Conservation (phyloP, 2,888 invertebrate species). For the Eupithecia pulchellata region DNA sequence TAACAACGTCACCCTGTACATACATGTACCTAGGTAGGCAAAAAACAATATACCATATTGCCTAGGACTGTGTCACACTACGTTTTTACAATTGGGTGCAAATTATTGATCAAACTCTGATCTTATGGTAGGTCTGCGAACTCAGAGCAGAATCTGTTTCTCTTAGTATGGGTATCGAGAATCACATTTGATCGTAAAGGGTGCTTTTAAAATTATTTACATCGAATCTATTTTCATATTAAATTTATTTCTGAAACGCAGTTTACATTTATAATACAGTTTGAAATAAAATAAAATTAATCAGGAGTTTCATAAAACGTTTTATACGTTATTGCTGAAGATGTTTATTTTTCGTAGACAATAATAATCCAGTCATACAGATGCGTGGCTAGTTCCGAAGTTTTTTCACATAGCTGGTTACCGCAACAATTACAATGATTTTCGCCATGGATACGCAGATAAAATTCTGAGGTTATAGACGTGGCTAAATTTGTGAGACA, state of each 20-base stretch:
- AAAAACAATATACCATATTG: constrained; percentile 25
- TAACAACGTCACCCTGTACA: constrained; percentile 51
- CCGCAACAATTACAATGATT: constrained; percentile 41
- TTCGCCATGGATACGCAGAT: constrained; percentile 44
- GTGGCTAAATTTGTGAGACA: constrained; percentile 23
- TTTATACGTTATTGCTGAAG: not conserved
- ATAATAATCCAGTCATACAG: not conserved
- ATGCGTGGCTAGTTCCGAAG: not conserved
- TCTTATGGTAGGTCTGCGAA: constrained; percentile 11
- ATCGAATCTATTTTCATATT: not conserved
- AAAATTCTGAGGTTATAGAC: constrained; percentile 37
- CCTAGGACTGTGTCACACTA: constrained; percentile 27
- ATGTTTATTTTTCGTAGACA: not conserved
- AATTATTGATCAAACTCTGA: constrained; percentile 23
- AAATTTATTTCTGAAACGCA: not conserved
- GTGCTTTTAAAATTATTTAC: not conserved
- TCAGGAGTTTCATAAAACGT: not conserved
- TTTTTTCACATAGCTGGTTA: constrained; percentile 9
- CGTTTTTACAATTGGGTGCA: constrained; percentile 28
- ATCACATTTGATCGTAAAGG: not conserved
- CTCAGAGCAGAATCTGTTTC: not conserved
- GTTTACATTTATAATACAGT: not conserved
- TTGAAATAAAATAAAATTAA: not conserved
- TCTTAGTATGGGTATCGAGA: not conserved
- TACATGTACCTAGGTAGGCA: constrained; percentile 20